Evolutionary conservation across 2,888 invertebrate genomes (phyloP), one percentile per base, ranked within the genome.

Genomic region (Polydrusus tereticollis): DNA sequence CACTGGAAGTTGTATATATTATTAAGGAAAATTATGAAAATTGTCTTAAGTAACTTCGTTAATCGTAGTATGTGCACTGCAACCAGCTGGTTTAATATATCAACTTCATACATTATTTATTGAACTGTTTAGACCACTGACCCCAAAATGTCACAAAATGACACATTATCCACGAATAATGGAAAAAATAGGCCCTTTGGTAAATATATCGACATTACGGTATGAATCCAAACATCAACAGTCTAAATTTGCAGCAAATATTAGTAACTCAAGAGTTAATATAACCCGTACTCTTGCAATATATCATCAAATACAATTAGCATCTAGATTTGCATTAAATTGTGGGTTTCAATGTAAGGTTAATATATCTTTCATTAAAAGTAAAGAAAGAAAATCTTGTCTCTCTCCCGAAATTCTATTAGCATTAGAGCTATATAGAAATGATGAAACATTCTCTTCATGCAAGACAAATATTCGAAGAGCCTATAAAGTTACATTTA

Each of bases 1-100:
- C 63, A 57, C 29, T 74, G 71, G 74, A 26, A 66, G 36, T 21
- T 71, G 33, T 74, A 74, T 71, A 71, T 71, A 36, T 33, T 63
- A 16, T 58, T 74, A 16, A 45, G 70, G 20, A 21, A 62, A 47
- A 74, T 70, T 36, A 33, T 74, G 5, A 20, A 2, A 52, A 74
- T 74, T 45, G 36, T 74, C n/a, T 57, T 71, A 16, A 67, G 20
- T 12, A 43, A 55, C 20, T 65, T 12, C 59, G 26, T 67, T 26
- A 63, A 38, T 57, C 29, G 29, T 29, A 29, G 29, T 29, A 60
- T 43, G 38, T 36, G 8, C 16, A 26, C 8, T 58, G 33, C n/a
- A 45, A 20, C 55, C 72, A 41, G 26, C 18, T 23, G n/a, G 14
- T 20, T 47, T 73, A 20, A 70, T 73, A 20, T 18, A 50, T n/a